These are phyloP conservation scores for Rutpela maculata DNA, from an alignment of 2,888 invertebrate genomes.

Conservation along the genomic window DNA sequence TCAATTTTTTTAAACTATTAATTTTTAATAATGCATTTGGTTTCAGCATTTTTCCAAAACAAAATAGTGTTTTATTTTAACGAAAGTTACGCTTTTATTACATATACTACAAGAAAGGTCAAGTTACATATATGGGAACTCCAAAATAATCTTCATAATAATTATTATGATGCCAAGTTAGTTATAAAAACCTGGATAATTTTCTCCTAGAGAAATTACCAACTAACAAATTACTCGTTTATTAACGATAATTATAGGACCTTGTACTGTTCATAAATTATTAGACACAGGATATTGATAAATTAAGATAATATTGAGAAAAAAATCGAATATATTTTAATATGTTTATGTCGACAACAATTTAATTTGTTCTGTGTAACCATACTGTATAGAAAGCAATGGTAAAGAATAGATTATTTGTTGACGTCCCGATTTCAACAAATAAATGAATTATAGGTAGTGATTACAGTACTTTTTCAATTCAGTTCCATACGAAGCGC, in stretches of 20 bases:
- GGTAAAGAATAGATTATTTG: not conserved
- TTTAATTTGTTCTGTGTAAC: conserved; percentile 4
- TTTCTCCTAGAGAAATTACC: not conserved
- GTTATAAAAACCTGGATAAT: no score
- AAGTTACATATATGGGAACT: no score
- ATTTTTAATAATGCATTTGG: no score
- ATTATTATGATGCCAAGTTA: no score
- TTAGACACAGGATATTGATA: not conserved
- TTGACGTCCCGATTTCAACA: not conserved
- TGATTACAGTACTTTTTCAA: conserved; percentile 14
- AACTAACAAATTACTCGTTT: not conserved
- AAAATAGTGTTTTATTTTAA: no score
- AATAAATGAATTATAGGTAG: not conserved
- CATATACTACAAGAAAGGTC: no score
- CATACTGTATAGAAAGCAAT: not conserved
- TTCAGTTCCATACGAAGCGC: conserved; percentile 11
- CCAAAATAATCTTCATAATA: no score
- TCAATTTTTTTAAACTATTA: no score
- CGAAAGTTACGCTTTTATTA: no score
- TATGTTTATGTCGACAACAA: not conserved
- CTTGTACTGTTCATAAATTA: not conserved
- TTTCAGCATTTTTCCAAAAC: no score
- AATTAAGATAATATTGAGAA: not conserved
- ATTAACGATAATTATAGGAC: not conserved
- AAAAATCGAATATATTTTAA: not conserved